A percentile compares a stretch with the other conserved stretches of the same genome.
These are phyloP conservation scores for Cnemophilus loriae DNA, from an alignment of 2,113 vertebrate genomes.

Conservation along the genomic window DNA sequence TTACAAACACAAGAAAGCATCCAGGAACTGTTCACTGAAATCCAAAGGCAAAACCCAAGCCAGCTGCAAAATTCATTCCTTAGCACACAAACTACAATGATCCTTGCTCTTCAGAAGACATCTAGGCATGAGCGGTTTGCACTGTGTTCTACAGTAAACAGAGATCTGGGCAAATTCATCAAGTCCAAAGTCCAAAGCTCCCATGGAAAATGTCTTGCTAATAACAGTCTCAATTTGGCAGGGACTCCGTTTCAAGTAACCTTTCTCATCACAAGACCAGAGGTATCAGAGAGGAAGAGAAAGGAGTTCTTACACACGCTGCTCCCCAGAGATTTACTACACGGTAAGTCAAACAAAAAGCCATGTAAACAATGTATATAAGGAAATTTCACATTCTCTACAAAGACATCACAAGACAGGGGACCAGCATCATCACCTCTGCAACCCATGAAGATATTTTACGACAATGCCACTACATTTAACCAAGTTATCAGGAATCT, in stretches of 20 bases:
- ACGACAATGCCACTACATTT: not conserved
- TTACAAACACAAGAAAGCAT: not conserved
- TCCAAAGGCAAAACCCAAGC: not conserved
- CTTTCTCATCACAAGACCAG: not conserved
- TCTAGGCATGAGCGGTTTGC: not conserved
- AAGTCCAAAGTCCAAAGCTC: not conserved
- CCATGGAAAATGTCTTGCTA: not conserved
- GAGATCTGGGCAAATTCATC: not conserved
- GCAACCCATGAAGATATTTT: not conserved
- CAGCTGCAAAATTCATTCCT: not conserved
- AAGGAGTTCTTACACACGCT: not conserved
- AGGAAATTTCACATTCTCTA: not conserved
- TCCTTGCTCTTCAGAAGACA: not conserved
- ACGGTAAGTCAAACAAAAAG: not conserved
- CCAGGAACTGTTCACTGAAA: not conserved
- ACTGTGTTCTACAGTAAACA: not conserved
- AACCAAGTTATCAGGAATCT: not conserved
- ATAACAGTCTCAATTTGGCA: not conserved
- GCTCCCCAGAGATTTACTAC: not conserved
- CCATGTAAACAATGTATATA: fast-evolving
- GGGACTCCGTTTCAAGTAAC: not conserved
- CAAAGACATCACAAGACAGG: not conserved
- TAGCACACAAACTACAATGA: not conserved
- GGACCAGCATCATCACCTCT: not conserved
- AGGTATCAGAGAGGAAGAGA: not conserved